phyloP scores from a whole-genome alignment of 2,888 invertebrate species.

The Himalopsyche kuldschensis region DNA sequence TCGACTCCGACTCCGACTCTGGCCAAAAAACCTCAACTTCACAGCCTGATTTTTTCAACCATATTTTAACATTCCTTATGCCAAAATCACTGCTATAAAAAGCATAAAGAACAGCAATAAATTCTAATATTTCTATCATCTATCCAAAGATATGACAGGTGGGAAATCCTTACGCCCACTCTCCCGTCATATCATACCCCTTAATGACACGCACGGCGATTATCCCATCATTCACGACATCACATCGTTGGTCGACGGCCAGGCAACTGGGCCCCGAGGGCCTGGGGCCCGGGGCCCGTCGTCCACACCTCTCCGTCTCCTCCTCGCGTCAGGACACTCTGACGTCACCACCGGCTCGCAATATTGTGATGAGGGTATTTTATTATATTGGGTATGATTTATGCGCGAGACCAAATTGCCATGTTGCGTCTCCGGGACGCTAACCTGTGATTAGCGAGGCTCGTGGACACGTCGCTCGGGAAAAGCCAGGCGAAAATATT shows the following conservation, averaged over 20 bases:
- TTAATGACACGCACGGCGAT: not conserved
- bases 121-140: not conserved
- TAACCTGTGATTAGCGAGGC: constrained; percentile 20
- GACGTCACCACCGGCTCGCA: not conserved
- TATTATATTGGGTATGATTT: constrained; percentile 18
- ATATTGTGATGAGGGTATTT: constrained; percentile 4
- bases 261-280: not conserved
- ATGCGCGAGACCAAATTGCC: constrained; percentile 23
- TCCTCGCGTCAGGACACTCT: not conserved
- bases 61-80: too few relatives aligned
- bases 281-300: not conserved
- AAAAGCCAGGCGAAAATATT: too few relatives aligned
- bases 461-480: not conserved
- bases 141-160: not conserved
- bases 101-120: too few relatives aligned
- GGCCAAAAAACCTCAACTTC: too few relatives aligned
- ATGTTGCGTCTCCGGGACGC: constrained; percentile 1
- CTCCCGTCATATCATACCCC: too few relatives aligned
- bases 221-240: not conserved
- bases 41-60: too few relatives aligned
- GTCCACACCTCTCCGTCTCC: not conserved
- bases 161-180: not conserved
- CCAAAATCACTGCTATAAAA: too few relatives aligned
- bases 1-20: too few relatives aligned
- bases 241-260: not conserved